phyloP scores from a whole-genome alignment of 2,888 invertebrate genomes.

The Cremastinae sp. region DNA sequence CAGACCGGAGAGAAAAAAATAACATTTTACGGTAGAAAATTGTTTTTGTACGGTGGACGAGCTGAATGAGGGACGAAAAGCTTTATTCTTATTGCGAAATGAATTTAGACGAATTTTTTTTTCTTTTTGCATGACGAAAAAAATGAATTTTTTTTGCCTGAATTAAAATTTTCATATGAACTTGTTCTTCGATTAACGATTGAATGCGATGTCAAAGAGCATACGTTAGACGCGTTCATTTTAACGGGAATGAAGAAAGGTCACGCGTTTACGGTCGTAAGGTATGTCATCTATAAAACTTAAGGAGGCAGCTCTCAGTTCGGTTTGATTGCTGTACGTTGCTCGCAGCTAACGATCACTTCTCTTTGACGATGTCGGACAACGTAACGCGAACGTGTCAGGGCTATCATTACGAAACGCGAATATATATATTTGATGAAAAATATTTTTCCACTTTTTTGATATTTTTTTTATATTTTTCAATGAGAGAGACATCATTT shows the following conservation, averaged over 20 bases:
- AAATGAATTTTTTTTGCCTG: no score
- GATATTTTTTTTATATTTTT: constrained; percentile 9
- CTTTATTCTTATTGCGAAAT: no score
- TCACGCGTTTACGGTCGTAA: constrained; percentile 61
- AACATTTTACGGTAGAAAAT: not conserved
- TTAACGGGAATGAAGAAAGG: constrained; percentile 59
- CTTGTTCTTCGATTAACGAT: constrained; percentile 25
- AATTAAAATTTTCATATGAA: no score
- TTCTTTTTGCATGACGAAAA: no score
- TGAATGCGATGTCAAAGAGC: constrained; percentile 1
- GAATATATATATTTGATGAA: constrained; percentile 11
- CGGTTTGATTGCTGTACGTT: constrained; percentile 60
- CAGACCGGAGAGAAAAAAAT: not conserved
- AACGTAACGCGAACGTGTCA: constrained; percentile 52
- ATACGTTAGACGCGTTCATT: constrained; percentile 60
- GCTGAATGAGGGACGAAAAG: not conserved
- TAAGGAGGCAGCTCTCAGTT: constrained; percentile 40
- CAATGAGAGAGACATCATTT: constrained; percentile 34
- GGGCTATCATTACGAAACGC: constrained; percentile 23
- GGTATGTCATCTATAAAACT: constrained; percentile 61
- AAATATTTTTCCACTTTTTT: constrained; percentile 3
- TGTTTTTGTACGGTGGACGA: not conserved
- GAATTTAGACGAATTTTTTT: no score
- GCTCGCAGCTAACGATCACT: constrained; percentile 58
- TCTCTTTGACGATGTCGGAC: constrained; percentile 44